These are phyloP conservation scores for Orchestia grillus DNA, from an alignment of 1,140 invertebrate genomes.

Conservation along the genomic window DNA sequence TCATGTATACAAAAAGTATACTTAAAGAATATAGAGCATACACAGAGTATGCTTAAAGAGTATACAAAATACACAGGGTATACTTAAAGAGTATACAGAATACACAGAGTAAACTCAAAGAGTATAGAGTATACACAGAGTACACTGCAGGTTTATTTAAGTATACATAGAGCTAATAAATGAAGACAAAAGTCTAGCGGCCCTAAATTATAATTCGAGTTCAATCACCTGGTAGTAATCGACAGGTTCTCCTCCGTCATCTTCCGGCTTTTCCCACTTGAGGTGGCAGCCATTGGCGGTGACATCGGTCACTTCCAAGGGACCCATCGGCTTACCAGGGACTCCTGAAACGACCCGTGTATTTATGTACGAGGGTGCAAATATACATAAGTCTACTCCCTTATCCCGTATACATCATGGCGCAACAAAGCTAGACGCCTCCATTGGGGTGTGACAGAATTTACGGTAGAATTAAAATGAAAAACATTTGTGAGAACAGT, in stretches of 20 bases:
- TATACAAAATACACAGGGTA: too few relatives aligned
- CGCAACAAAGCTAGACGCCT: not conserved
- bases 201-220: not conserved
- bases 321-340: slow-evolving; percentile 86
- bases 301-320: slow-evolving; percentile 88
- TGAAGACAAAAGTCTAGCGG: not conserved
- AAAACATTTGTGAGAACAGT: not conserved
- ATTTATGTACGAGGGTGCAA: not conserved
- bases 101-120: too few relatives aligned
- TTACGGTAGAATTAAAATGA: not conserved
- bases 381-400: not conserved
- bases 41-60: too few relatives aligned
- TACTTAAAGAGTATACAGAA: too few relatives aligned
- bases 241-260: slow-evolving; percentile 91
- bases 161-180: too few relatives aligned
- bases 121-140: too few relatives aligned
- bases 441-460: not conserved
- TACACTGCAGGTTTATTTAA: too few relatives aligned
- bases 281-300: slow-evolving; percentile 94
- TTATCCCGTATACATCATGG: not conserved
- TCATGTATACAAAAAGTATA: too few relatives aligned
- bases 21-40: too few relatives aligned
- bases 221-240: slow-evolving; percentile 91
- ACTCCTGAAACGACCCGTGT: slow-evolving; percentile 71
- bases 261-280: slow-evolving; percentile 91